phyloP scores from a whole-genome alignment of 2,888 invertebrate species.

The Branchinecta sandiegonensis region DNA sequence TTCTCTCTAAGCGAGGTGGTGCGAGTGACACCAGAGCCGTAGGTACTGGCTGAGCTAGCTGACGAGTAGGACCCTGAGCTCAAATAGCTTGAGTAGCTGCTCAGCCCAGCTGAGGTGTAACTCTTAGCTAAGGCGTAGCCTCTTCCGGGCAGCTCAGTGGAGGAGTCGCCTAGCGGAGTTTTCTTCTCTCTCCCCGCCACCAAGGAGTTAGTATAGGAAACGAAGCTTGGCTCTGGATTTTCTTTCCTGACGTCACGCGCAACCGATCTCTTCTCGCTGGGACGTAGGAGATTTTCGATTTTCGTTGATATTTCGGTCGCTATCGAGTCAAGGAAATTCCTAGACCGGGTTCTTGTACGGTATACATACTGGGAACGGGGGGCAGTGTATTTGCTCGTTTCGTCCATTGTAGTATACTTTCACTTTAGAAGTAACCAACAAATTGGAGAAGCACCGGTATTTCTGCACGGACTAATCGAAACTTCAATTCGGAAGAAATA shows the following conservation, averaged over 20 bases:
- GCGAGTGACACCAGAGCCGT: conserved; percentile 2
- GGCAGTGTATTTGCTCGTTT: not conserved
- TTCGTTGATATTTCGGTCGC: conserved; percentile 12
- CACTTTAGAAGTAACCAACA: not conserved
- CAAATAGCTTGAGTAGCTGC: not conserved
- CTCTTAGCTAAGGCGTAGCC: not conserved
- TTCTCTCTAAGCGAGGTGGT: not conserved
- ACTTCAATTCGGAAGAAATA: not conserved
- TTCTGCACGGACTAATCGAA: not conserved
- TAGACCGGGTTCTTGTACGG: not conserved
- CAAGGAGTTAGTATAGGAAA: not conserved
- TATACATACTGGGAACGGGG: not conserved
- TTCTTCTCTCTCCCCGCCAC: too few species aligned
- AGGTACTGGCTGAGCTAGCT: conserved; percentile 1
- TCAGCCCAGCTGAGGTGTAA: conserved; percentile 3
- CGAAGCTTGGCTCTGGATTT: not conserved
- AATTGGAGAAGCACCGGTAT: not conserved
- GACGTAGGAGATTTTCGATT: conserved; percentile 10
- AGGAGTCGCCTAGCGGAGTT: too few species aligned
- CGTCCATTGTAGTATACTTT: not conserved
- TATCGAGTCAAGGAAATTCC: not conserved
- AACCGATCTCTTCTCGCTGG: conserved; percentile 7
- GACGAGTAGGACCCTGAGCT: not conserved
- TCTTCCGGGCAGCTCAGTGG: not conserved
- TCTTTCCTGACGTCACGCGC: not conserved